Percentiles rank a stretch among this genome's conserved stretches.
phyloP scores from a whole-genome alignment of 2,888 invertebrate genomes.

The Lithophane ornitopus region DNA sequence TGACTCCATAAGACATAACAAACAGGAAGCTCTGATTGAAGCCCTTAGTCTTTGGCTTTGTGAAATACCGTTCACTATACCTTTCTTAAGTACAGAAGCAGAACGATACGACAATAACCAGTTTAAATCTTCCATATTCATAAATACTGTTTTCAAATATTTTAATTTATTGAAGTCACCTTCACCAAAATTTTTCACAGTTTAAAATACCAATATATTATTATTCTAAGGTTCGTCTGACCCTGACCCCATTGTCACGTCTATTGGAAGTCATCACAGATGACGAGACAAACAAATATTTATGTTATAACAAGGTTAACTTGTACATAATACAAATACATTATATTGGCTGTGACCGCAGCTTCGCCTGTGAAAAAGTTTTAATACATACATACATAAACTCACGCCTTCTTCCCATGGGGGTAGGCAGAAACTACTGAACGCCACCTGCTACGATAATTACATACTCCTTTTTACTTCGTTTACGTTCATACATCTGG shows the following conservation, averaged over 20 bases:
- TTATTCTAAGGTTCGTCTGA: constrained; percentile 5
- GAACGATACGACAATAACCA: background rate
- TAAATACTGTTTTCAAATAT: background rate
- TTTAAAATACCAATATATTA: constrained; percentile 16
- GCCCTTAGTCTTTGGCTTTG: too few relatives aligned
- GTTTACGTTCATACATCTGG: too few relatives aligned
- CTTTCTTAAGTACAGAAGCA: background rate
- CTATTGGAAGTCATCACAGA: constrained; percentile 29
- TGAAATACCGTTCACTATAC: background rate
- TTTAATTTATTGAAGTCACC: constrained; percentile 5
- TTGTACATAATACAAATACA: background rate
- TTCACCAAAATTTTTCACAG: constrained; percentile 31
- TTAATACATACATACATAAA: background rate
- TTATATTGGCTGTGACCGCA: background rate
- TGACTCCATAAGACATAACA: too few relatives aligned
- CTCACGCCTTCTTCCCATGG: background rate
- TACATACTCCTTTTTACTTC: too few relatives aligned
- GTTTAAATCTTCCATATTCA: background rate
- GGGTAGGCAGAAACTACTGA: too few relatives aligned
- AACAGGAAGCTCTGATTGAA: too few relatives aligned
- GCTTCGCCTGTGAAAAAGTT: background rate
- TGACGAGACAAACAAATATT: constrained; percentile 27
- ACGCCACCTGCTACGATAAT: too few relatives aligned
- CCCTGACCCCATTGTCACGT: constrained; percentile 36
- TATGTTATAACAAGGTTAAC: constrained; percentile 24